Evolutionary conservation across 2,888 invertebrate genomes (phyloP).

Genomic region (Sipha maydis): DNA sequence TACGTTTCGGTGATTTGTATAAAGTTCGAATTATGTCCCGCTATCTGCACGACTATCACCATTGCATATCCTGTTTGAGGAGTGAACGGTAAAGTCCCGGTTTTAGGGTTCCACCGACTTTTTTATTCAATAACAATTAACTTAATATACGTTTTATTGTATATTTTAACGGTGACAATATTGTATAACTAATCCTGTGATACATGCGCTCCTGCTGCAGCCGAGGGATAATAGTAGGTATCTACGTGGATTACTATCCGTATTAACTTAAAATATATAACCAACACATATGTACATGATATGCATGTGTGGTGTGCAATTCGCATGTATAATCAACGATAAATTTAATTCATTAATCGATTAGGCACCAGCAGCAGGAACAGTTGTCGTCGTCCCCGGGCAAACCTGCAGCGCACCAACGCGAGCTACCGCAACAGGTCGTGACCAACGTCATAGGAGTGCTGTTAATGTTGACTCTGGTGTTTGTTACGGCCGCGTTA

Average conservation of each 20-base stretch:
- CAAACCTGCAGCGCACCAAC: not conserved
- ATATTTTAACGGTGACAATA: not conserved
- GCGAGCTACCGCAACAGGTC: slow-evolving; percentile 11
- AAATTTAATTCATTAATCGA: slow-evolving; percentile 14
- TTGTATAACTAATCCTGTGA: not conserved
- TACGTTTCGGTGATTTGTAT: no score
- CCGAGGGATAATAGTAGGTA: no score
- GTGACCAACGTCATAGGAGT: slow-evolving; percentile 29
- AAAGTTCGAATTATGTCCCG: not conserved
- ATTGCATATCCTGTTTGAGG: no score
- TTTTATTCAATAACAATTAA: not conserved
- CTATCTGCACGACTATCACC: not conserved
- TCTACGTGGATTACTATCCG: no score
- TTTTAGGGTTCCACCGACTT: not conserved
- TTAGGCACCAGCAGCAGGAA: slow-evolving; percentile 32
- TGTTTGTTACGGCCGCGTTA: slow-evolving; percentile 20
- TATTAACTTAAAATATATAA: no score
- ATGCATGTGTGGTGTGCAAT: not conserved
- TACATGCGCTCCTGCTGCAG: no score
- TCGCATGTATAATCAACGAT: not conserved
- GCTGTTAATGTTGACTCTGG: slow-evolving; percentile 20
- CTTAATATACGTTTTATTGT: no score
- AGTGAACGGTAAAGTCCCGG: no score
- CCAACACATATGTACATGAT: not conserved
- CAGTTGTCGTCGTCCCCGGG: not conserved